phyloP scores from a whole-genome alignment of 2,113 vertebrate species.

The Hepsetus odoe region DNA sequence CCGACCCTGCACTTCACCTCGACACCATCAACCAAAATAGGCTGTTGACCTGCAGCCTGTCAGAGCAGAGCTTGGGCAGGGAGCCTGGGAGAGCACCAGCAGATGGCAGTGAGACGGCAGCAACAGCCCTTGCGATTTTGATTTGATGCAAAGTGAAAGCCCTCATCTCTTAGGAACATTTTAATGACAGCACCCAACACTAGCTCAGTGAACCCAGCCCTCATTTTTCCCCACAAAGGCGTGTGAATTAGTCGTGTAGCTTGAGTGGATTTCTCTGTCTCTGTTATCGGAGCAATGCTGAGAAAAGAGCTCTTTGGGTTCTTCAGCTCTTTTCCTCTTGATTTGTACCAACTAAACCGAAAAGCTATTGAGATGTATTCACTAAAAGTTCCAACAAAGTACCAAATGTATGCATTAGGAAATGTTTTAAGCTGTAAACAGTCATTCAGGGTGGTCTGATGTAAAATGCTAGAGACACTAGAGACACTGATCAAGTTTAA shows the following conservation, averaged over 20 bases:
- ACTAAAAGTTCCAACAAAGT: too few relatives aligned
- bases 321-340: background rate
- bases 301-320: background rate
- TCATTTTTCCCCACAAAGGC: conserved; percentile 10
- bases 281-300: background rate
- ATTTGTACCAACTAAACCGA: conserved; percentile 3
- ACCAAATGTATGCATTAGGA: too few relatives aligned
- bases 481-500: too few relatives aligned
- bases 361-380: background rate
- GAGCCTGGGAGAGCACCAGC: conserved; percentile 20
- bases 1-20: background rate
- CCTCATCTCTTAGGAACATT: conserved; percentile 46
- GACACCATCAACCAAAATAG: background rate
- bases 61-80: background rate
- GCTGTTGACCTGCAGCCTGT: conserved; percentile 14
- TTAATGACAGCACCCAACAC: conserved; percentile 49
- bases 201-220: conserved; percentile 11
- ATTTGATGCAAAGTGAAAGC: conserved; percentile 44
- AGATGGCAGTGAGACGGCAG: conserved; percentile 38
- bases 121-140: conserved; percentile 22
- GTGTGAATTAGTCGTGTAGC: conserved; percentile 10
- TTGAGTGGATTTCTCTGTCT: conserved; percentile 31
- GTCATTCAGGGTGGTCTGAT: too few relatives aligned
- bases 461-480: too few relatives aligned
- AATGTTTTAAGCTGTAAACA: too few relatives aligned